Evolutionary conservation across 2,797 vertebrate genomes (phyloP).

Genomic region (Gymnothorax reevesii): DNA sequence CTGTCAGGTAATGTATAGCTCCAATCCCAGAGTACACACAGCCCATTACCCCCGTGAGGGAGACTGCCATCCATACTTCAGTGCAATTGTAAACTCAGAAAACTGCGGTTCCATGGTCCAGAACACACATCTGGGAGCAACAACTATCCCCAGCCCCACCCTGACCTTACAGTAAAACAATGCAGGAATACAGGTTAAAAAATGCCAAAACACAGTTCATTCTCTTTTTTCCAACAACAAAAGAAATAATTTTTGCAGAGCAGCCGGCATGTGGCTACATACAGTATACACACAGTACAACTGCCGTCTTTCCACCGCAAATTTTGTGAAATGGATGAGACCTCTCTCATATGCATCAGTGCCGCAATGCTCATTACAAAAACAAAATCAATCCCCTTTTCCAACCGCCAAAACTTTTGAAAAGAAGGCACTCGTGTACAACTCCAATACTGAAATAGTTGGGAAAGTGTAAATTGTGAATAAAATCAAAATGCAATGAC

Average conservation of each 20-base stretch:
- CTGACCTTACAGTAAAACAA: neutral
- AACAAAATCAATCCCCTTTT: too few relatives aligned
- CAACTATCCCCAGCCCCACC: neutral
- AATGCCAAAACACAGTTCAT: neutral
- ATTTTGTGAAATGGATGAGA: too few relatives aligned
- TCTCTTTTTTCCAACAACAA: neutral
- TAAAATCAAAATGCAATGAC: too few relatives aligned
- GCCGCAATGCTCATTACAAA: too few relatives aligned
- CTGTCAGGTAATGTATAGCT: neutral
- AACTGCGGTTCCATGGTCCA: neutral
- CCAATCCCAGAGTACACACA: constrained; percentile 26
- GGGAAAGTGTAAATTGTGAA: too few relatives aligned
- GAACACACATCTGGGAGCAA: neutral
- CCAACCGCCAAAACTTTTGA: too few relatives aligned
- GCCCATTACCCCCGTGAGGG: constrained; percentile 54
- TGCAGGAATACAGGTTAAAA: neutral
- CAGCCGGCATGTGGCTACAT: too few relatives aligned
- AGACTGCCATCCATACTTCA: constrained; percentile 48
- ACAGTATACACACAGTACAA: too few relatives aligned
- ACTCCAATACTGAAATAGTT: too few relatives aligned
- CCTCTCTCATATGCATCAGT: too few relatives aligned
- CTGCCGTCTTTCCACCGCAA: too few relatives aligned
- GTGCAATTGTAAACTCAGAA: neutral
- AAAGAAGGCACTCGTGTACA: too few relatives aligned
- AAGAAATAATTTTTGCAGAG: neutral